These are phyloP conservation scores for Mormyrus hasselquistii DNA, from an alignment of 2,797 vertebrate genomes.

Conservation along the genomic window DNA sequence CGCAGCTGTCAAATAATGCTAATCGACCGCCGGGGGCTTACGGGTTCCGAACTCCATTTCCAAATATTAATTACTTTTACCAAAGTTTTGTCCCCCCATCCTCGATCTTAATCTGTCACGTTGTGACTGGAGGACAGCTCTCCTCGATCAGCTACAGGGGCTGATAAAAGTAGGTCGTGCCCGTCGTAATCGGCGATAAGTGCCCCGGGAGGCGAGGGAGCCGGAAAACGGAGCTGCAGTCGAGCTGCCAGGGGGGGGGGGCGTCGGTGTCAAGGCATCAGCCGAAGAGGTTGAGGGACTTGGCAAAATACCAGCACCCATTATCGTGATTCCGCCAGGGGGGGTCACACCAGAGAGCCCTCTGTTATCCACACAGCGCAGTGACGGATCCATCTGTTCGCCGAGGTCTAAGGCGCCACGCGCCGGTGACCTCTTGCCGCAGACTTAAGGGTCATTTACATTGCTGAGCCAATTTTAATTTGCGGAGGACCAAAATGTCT, in stretches of 20 bases:
- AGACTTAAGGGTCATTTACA: background rate
- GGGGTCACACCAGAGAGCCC: constrained; percentile 34
- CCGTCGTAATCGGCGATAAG: constrained; percentile 31
- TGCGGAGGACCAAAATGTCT: background rate
- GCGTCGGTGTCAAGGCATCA: constrained; percentile 38
- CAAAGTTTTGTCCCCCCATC: constrained; percentile 27
- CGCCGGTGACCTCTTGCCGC: background rate
- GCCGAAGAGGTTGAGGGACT: constrained; percentile 46
- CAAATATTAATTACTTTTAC: constrained; percentile 36
- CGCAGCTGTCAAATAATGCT: background rate
- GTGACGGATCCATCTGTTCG: background rate
- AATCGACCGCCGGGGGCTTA: constrained; percentile 18
- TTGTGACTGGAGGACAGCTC: constrained; percentile 16
- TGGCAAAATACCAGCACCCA: constrained; percentile 47
- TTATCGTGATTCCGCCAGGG: constrained; percentile 37
- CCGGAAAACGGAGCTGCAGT: background rate
- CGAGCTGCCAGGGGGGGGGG: background rate
- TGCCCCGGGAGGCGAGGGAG: background rate
- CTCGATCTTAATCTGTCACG: constrained; percentile 34
- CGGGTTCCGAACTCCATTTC: constrained; percentile 23
- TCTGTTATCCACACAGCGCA: constrained; percentile 19
- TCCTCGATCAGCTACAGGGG: constrained; percentile 19
- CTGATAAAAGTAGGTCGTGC: constrained; percentile 32
- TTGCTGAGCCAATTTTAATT: background rate
- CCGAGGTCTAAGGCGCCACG: no score